Percentiles rank a stretch among this genome's conserved stretches.
Evolutionary conservation across 2,113 vertebrate species (phyloP).

Genomic region (Smithornis capensis): DNA sequence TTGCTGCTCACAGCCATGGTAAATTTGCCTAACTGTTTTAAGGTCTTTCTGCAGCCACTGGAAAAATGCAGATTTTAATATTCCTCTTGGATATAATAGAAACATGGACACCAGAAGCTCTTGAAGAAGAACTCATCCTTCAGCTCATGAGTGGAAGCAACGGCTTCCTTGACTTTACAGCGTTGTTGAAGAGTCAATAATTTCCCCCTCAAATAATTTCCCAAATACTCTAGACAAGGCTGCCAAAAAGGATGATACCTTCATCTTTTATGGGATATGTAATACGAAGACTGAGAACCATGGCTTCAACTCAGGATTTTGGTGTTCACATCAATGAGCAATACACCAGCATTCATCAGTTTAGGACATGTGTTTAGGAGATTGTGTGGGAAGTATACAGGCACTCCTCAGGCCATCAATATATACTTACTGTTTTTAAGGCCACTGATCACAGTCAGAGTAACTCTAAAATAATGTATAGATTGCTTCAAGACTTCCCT

Average conservation of each 20-base stretch:
- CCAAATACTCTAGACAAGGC: not conserved
- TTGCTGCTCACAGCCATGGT: not conserved
- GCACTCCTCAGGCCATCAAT: not conserved
- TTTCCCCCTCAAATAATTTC: not conserved
- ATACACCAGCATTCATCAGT: not conserved
- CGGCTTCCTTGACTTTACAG: not conserved
- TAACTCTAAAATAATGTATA: not conserved
- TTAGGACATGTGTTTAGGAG: not conserved
- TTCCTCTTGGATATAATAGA: not conserved
- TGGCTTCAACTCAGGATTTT: not conserved
- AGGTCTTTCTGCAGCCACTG: not conserved
- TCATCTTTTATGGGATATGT: not conserved
- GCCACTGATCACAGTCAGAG: not conserved
- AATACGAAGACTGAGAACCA: not conserved
- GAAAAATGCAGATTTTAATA: not conserved
- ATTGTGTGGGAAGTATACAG: not conserved
- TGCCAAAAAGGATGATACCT: not conserved
- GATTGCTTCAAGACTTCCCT: not conserved
- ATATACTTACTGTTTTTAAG: not conserved
- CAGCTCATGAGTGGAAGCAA: not conserved
- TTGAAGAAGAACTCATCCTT: conserved; percentile 1
- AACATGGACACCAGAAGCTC: not conserved
- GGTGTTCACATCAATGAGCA: not conserved
- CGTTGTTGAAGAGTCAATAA: not conserved
- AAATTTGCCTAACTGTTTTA: not conserved